Base-by-base conservation (phyloP, 2,113 vertebrate genomes). In the Cyprinodon variegatus region DNA sequence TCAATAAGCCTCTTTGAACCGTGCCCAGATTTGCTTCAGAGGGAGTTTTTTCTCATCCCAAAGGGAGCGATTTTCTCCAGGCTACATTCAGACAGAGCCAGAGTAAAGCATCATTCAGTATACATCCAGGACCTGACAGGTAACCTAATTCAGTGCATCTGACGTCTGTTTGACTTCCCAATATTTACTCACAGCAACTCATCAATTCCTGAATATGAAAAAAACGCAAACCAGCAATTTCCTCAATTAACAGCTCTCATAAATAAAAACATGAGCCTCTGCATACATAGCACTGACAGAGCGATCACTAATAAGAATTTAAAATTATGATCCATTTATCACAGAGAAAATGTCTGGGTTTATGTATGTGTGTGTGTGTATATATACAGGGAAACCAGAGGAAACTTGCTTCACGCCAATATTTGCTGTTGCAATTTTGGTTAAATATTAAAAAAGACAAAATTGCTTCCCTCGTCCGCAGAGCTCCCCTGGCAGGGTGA, bases 371-470 rank as follows among this genome's bases (percentile, higher is more conserved):
- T 76, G 53, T 84, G 37, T 65, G 68, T 67, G 17, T 74, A 50
- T 85, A 81, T 76, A 79, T 11, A 61, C 70, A 82, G 73, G 64
- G 22, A 88, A 89, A 90, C 86, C 81, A 92, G 65, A 87, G 90
- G 86, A 91, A 91, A 89, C 87, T 66, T 70, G 65, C 48, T 88
- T 83, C 72, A 71, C 83, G 86, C 82, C 87, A 92, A 88, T 93
- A 90, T 94, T 93, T 92, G 84, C 87, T 86, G 60, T 68, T 72
- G 78, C 91, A 91, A 93, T 92, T 29, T 91, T 50, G 64, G 85
- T 90, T 82, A 93, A 92, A 93, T 91, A 92, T 88, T 79, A 85
- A 90, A 87, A 87, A 88, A 86, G 82, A 68, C 68, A 63, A 83
- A 91, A 91, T 89, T 90, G 89, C 86, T 90, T 92, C 85, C 88